A percentile compares a stretch with the other conserved stretches of the same genome.
Conservation (phyloP, 1,140 invertebrate genomes). For the Atta colombica region DNA sequence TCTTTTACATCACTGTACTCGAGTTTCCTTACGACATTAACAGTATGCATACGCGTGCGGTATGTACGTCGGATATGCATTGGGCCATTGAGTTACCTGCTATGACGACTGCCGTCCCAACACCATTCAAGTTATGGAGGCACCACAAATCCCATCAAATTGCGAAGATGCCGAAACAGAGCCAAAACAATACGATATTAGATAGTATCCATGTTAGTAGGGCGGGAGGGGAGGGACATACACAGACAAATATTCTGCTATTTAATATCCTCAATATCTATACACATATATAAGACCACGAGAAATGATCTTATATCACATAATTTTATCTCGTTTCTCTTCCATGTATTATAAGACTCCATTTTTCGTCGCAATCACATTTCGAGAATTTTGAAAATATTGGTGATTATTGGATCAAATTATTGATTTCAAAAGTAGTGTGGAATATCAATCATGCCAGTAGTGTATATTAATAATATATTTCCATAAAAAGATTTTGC, state of each 20-base stretch:
- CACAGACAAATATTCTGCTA: conserved; percentile 54
- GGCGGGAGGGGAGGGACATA: conserved; percentile 39
- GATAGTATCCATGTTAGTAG: conserved; percentile 80
- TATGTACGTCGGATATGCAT: conserved; percentile 63
- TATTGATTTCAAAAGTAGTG: neutral
- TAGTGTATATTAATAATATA: neutral
- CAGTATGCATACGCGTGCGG: conserved; percentile 24
- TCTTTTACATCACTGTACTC: conserved; percentile 12
- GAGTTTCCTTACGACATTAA: conserved; percentile 21
- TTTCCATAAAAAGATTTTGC: neutral
- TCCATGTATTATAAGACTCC: neutral
- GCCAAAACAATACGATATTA: conserved; percentile 84
- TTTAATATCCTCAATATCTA: conserved; percentile 15
- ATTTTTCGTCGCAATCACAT: neutral
- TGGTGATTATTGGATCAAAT: neutral
- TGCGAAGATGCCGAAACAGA: conserved; percentile 83
- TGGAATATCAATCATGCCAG: neutral
- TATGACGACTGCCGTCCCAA: conserved; percentile 85
- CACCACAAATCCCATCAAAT: conserved; percentile 84
- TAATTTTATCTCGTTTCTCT: conserved; percentile 4
- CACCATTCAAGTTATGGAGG: conserved; percentile 84
- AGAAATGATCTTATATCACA: neutral
- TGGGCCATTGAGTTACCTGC: conserved; percentile 83
- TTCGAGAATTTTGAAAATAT: conserved; percentile 1
- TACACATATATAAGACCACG: neutral